Evolutionary conservation across 92 coral and sea anemone species (phyloP).

Genomic region (Diadumene lineata): DNA sequence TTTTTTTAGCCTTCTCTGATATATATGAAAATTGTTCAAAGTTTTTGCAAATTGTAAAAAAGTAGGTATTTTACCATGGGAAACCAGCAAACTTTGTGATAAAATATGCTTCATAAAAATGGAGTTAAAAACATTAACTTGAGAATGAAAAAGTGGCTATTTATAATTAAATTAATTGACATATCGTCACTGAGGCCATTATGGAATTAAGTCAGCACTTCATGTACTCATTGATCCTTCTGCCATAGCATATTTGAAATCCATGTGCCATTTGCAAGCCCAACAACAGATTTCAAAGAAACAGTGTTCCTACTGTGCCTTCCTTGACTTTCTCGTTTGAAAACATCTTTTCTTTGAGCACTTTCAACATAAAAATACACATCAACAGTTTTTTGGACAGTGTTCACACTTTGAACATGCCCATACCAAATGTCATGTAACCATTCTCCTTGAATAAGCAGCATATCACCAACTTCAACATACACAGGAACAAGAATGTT

Average conservation of each 20-base stretch:
- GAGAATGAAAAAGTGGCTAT: too few relatives aligned
- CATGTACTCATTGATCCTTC: too few relatives aligned
- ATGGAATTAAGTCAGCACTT: too few relatives aligned
- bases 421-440: conserved; percentile 47
- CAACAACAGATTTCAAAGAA: background rate
- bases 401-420: conserved; percentile 39
- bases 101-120: too few relatives aligned
- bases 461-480: conserved; percentile 62
- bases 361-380: background rate
- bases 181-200: too few relatives aligned
- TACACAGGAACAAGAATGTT: conserved; percentile 57
- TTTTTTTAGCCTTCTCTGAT: too few relatives aligned
- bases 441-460: conserved; percentile 60
- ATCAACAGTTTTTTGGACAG: conserved; percentile 32
- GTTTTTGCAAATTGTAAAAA: too few relatives aligned
- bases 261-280: background rate
- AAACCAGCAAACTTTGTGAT: too few relatives aligned
- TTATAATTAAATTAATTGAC: too few relatives aligned
- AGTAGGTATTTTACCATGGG: too few relatives aligned
- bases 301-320: conserved; percentile 25
- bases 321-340: conserved; percentile 43
- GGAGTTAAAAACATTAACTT: too few relatives aligned
- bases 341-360: background rate
- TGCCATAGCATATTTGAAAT: background rate
- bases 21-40: too few relatives aligned